A percentile compares a stretch with the other conserved stretches of the same genome.
phyloP scores from a whole-genome alignment of 1,140 invertebrate species.

The Drosophila quadrilineata region DNA sequence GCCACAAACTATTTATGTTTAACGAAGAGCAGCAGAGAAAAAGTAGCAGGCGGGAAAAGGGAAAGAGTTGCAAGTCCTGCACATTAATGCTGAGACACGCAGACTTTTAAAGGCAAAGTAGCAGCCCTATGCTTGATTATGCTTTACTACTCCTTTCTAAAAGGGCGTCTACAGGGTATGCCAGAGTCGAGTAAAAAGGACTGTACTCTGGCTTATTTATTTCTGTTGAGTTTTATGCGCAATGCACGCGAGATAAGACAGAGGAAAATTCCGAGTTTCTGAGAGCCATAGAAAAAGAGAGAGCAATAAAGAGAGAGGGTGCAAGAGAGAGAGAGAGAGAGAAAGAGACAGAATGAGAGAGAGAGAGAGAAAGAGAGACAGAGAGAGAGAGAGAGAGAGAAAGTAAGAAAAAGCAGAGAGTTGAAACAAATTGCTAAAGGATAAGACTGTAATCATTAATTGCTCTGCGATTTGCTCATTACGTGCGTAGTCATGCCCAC shows the following conservation, averaged over 20 bases:
- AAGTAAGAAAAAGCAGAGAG: neutral
- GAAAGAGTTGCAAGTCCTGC: conserved; percentile 21
- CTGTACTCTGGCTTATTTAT: too few relatives aligned
- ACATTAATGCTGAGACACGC: conserved; percentile 56
- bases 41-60: neutral
- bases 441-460: conserved; percentile 60
- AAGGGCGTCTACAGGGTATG: conserved; percentile 1
- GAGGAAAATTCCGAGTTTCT: too few relatives aligned
- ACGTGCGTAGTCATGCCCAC: conserved; percentile 43
- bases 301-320: too few relatives aligned
- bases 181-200: neutral
- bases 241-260: conserved; percentile 4
- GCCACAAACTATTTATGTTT: conserved; percentile 35
- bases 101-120: neutral
- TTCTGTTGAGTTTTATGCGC: conserved; percentile 13
- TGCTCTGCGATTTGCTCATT: conserved; percentile 58
- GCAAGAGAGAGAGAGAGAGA: conserved; percentile 2
- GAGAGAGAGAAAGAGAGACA: neutral
- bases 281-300: too few relatives aligned
- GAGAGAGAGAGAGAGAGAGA: neutral
- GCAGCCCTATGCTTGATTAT: conserved; percentile 50
- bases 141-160: conserved; percentile 44
- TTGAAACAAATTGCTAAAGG: conserved; percentile 25
- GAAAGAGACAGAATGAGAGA: neutral
- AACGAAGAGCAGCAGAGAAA: conserved; percentile 34